Conservation (phyloP, 2,888 invertebrate genomes). For the Cryptosula pallasiana region DNA sequence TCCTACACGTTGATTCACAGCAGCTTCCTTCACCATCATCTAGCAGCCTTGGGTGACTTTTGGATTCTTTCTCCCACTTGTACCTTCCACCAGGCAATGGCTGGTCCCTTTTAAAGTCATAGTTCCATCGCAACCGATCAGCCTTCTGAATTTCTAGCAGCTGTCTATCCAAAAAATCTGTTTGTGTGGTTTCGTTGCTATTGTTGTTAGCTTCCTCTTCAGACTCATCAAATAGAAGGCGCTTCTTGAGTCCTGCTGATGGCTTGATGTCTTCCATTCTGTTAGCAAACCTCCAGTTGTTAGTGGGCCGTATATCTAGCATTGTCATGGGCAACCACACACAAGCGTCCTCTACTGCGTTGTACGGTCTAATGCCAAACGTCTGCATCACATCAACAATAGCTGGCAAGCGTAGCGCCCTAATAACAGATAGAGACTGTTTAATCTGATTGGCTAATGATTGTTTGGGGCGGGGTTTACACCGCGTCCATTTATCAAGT, state of each 20-base stretch:
- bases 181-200: too few species aligned
- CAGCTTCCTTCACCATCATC: background rate
- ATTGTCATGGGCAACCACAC: background rate
- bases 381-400: background rate
- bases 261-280: slow-evolving; percentile 23
- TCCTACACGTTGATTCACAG: background rate
- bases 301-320: background rate
- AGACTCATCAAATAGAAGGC: background rate
- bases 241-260: slow-evolving; percentile 8
- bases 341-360: background rate
- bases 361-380: background rate
- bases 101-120: background rate
- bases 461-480: background rate
- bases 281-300: background rate
- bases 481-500: too few species aligned
- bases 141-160: background rate
- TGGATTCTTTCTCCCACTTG: background rate
- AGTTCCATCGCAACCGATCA: slow-evolving; percentile 9
- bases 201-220: background rate
- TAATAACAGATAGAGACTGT: background rate
- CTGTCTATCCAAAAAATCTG: background rate
- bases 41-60: background rate
- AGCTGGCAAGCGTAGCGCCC: slow-evolving; percentile 15
- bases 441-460: slow-evolving; percentile 13
- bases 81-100: slow-evolving; percentile 9